Base-by-base conservation (phyloP, 2,888 invertebrate genomes). In the Omphaloscelis lunosa region DNA sequence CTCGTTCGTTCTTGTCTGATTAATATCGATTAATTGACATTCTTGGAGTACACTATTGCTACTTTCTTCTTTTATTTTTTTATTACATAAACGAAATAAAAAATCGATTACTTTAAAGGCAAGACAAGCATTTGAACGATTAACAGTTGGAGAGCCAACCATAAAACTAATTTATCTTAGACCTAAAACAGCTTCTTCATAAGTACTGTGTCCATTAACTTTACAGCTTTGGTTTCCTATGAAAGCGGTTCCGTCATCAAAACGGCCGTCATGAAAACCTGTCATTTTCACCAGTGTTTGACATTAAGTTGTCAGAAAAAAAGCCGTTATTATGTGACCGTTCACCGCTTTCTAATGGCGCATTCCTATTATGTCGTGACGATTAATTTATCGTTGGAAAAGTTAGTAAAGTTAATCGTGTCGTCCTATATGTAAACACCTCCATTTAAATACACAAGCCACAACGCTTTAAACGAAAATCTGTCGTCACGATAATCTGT, bases 171-270 rank as follows among this genome's bases (percentile, higher is more conserved):
- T 34, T 23, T 3, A 45, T 51, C 48, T 70, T 51, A 51, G 7
- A 72, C 34, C 15, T 45, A 81, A 45, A 70, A 41, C 58, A 72
- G 53, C 23, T 39, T 63, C 59, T 59, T 29, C 12, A 23, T 70
- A 81, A 75, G 82, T 69, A 69, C n/a, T 68, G 67, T 51, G 17
- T 53, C 11, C 68, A 68, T n/a, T 51, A 34, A n/a, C 6, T n/a
- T 51, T 23, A 11, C 17, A 8, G 15, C 5, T 29, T 27, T 29
- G 0, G 29, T 48, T 67, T 29, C 48, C 8, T 8, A 48, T 4
- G 23, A 66, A 29, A 48, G 23, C 6, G 20, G 41, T 65, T 11
- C 41, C 20, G 41, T 65, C 65, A 45, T 41, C 11, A 27, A 1
- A 20, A 27, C 17, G 17, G 9, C 5, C 9, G 9, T 63, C 15